Conservation (phyloP, 2,113 vertebrate species). For the Scomber japonicus region DNA sequence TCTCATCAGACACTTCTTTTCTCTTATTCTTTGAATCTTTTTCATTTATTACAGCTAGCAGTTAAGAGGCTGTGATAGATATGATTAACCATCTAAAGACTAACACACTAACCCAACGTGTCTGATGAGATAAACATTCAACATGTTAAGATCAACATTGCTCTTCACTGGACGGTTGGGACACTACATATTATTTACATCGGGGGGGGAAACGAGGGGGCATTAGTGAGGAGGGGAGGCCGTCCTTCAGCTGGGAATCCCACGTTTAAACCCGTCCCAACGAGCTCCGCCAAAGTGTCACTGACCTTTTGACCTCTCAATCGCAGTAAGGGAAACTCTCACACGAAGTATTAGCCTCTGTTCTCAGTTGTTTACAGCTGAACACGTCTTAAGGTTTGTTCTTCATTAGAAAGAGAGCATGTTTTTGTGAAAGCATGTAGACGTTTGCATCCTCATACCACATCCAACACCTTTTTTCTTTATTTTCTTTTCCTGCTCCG, state of each 20-base stretch:
- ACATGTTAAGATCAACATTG: conserved; percentile 18
- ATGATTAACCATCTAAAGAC: neutral
- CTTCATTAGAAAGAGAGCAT: conserved; percentile 54
- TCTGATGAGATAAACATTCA: conserved; percentile 30
- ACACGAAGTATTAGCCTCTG: neutral
- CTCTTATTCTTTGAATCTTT: neutral
- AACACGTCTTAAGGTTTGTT: conserved; percentile 16
- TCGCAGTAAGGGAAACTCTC: neutral
- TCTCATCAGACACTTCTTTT: conserved; percentile 17
- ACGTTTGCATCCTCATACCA: conserved; percentile 24
- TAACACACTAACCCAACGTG: neutral
- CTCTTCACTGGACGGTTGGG: conserved; percentile 1
- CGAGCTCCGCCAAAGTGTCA: neutral
- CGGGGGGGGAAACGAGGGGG: conserved; percentile 9
- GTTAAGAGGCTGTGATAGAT: neutral
- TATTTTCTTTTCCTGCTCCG: neutral
- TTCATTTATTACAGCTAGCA: conserved; percentile 4
- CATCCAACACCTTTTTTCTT: conserved; percentile 28
- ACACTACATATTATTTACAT: conserved; percentile 1
- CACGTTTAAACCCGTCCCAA: neutral
- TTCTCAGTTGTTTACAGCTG: neutral
- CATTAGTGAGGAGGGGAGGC: neutral
- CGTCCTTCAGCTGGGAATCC: neutral
- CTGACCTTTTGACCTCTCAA: conserved; percentile 16
- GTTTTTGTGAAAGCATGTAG: conserved; percentile 67